Base-by-base conservation (phyloP, 2,888 invertebrate genomes). In the Taenaris catops region DNA sequence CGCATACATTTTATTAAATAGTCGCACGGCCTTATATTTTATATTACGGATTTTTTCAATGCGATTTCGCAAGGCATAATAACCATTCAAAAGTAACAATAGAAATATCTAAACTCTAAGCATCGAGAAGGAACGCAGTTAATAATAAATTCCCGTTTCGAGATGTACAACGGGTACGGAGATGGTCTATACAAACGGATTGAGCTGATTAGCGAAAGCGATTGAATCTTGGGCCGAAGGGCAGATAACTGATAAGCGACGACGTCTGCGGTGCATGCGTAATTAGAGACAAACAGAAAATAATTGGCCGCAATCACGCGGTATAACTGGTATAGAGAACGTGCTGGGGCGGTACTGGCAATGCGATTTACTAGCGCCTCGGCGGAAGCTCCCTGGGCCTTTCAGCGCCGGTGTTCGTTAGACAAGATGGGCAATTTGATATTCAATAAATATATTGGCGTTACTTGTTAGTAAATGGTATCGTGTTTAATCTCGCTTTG, bases 271-370 rank as follows among this genome's bases (percentile, higher is more conserved):
- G 79, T 72, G 83, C 70, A 81, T 83, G 76, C 80, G 80, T 84
- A 86, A 86, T 86, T 84, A 86, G 84, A 83, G 83, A 83, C 83
- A 83, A 83, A 83, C 83, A 80, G 78, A 83, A 86, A 83, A 83
- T 86, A 86, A 86, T 86, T 86, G 86, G 86, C 80, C 70, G 63
- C 76, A 78, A 83, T 83, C 80, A 79, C 74, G 79, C 67, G 74
- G 71, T 65, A 67, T 11, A 25, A 32, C 31, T 32, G 31, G 23
- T 32, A 32, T 66, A 55, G 60, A 63, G 65, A 70, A 73, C 78
- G 74, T 72, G 73, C 71, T 54, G 52, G 60, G 66, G 66, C 63
- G 64, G 59, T 56, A 40, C 44, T 29, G 49, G 51, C 52, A 44
- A 44, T 48, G 43, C 53, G 44, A 48, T 47, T 46, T 46, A 48